Conservation (phyloP, 1,140 invertebrate genomes). For the Rhopalosiphum padi region DNA sequence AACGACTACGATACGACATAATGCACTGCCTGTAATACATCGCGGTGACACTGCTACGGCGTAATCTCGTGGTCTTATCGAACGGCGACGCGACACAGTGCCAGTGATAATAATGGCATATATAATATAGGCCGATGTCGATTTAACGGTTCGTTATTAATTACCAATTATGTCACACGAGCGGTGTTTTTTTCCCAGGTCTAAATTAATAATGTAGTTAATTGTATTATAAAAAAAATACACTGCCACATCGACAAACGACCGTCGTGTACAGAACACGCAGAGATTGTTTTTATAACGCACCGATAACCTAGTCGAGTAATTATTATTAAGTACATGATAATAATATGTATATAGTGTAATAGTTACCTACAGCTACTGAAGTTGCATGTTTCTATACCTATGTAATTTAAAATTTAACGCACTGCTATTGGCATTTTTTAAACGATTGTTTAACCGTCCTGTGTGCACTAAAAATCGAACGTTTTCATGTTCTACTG, state of each 20-base stretch:
- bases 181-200: not conserved
- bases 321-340: no score
- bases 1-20: not conserved
- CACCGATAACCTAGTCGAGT: not conserved
- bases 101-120: no score
- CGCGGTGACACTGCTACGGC: not conserved
- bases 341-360: not conserved
- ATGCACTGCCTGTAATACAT: not conserved
- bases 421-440: not conserved
- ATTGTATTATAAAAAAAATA: constrained; percentile 11
- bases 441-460: not conserved
- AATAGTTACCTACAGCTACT: not conserved
- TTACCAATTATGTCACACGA: not conserved
- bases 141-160: constrained; percentile 17
- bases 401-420: no score
- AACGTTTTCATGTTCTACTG: not conserved
- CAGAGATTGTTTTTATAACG: not conserved
- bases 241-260: not conserved
- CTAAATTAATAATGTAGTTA: not conserved
- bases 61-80: not conserved
- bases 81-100: no score
- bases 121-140: not conserved
- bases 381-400: not conserved
- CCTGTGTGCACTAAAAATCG: not conserved
- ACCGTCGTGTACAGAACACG: not conserved